Conservation (phyloP, 2,113 vertebrate genomes). For the Natator depressus region DNA sequence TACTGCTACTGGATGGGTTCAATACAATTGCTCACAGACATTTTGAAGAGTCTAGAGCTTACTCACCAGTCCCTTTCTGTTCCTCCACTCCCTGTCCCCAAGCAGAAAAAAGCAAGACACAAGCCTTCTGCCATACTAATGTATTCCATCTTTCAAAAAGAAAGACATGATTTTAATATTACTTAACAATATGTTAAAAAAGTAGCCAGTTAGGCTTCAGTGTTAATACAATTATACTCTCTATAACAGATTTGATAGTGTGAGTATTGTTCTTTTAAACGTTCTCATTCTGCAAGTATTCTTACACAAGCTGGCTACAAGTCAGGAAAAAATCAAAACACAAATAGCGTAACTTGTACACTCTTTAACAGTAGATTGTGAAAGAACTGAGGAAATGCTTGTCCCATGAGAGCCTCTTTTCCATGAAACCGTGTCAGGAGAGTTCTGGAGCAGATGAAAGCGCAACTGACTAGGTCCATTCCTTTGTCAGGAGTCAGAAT, state of each 20-base stretch:
- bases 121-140: slow-evolving; percentile 94
- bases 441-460: slow-evolving; percentile 80
- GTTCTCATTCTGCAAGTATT: slow-evolving; percentile 92
- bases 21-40: background rate
- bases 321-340: slow-evolving; percentile 84
- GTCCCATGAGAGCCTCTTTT: slow-evolving; percentile 86
- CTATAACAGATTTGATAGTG: slow-evolving; percentile 96
- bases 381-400: slow-evolving; percentile 85
- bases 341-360: slow-evolving; percentile 91
- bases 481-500: slow-evolving; percentile 81
- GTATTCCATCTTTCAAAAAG: slow-evolving; percentile 99
- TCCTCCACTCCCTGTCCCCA: background rate
- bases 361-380: slow-evolving; percentile 90
- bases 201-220: slow-evolving; percentile 99
- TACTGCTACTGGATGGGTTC: background rate
- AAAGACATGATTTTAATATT: slow-evolving; percentile 99
- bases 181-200: slow-evolving; percentile 99
- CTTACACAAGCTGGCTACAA: slow-evolving; percentile 94
- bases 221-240: slow-evolving; percentile 99
- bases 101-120: slow-evolving; percentile 84
- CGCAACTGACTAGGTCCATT: slow-evolving; percentile 80
- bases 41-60: background rate
- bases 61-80: background rate
- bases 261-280: slow-evolving; percentile 92
- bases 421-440: slow-evolving; percentile 70